These are phyloP conservation scores for Octonoba sinensis DNA, from an alignment of 2,888 invertebrate species.

Conservation along the genomic window DNA sequence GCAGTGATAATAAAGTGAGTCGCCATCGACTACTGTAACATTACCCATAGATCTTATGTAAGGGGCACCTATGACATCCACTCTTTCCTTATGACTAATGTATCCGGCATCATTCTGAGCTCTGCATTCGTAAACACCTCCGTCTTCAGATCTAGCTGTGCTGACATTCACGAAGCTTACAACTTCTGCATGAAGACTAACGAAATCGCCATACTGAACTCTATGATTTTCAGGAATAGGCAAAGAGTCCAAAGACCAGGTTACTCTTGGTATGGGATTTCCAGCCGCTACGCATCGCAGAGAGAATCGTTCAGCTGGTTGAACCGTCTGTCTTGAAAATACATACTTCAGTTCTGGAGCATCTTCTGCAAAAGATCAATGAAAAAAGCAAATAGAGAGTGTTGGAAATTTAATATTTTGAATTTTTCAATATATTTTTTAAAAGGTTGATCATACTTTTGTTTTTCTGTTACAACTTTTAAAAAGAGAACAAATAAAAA, in stretches of 20 bases:
- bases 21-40: slow-evolving; percentile 71
- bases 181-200: slow-evolving; percentile 69
- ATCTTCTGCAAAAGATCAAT: slow-evolving; percentile 44
- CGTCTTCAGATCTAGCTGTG: slow-evolving; percentile 70
- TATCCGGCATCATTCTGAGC: slow-evolving; percentile 71
- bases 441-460: too few relatives aligned
- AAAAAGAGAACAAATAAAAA: too few relatives aligned
- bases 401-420: not conserved
- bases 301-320: slow-evolving; percentile 64
- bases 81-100: slow-evolving; percentile 67
- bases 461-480: too few relatives aligned
- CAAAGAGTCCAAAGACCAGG: slow-evolving; percentile 68
- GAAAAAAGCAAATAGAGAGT: not conserved
- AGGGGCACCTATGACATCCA: slow-evolving; percentile 68
- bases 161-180: slow-evolving; percentile 71
- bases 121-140: slow-evolving; percentile 71
- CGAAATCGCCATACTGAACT: slow-evolving; percentile 68
- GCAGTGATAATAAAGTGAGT: slow-evolving; percentile 69
- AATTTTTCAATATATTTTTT: too few relatives aligned
- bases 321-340: slow-evolving; percentile 62
- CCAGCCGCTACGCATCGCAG: slow-evolving; percentile 66
- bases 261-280: slow-evolving; percentile 66
- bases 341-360: slow-evolving; percentile 59
- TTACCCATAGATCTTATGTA: slow-evolving; percentile 71
- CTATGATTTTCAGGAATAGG: slow-evolving; percentile 68